Percentiles rank a stretch among this genome's conserved stretches.
These are phyloP conservation scores for Ochlodes sylvanus DNA, from an alignment of 2,888 invertebrate genomes.

Conservation along the genomic window DNA sequence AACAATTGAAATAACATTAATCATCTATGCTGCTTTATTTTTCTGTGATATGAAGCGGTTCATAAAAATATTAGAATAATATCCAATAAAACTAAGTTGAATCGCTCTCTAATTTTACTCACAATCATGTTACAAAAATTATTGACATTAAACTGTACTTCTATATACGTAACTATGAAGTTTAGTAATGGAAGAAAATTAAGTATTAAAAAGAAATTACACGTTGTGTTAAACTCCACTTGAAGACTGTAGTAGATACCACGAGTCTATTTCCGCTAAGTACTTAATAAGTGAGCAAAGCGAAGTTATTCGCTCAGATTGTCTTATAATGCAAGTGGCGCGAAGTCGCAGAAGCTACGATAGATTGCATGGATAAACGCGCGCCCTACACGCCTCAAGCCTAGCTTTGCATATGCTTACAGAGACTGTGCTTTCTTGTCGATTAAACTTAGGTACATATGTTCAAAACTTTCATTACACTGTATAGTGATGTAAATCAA, in stretches of 20 bases:
- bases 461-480: slow-evolving; percentile 3
- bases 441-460: not conserved
- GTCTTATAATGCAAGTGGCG: slow-evolving; percentile 51
- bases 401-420: slow-evolving; percentile 53
- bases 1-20: slow-evolving; percentile 4
- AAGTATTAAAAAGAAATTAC: not conserved
- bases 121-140: not conserved
- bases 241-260: too few relatives aligned
- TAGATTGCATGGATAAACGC: slow-evolving; percentile 67
- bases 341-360: slow-evolving; percentile 58
- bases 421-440: slow-evolving; percentile 14
- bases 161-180: too few relatives aligned
- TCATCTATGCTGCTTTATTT: not conserved
- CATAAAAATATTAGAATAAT: slow-evolving; percentile 3
- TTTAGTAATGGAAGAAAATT: too few relatives aligned
- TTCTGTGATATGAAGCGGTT: not conserved
- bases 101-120: not conserved
- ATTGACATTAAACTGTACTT: not conserved
- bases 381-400: slow-evolving; percentile 56
- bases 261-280: not conserved
- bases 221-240: too few relatives aligned
- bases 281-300: slow-evolving; percentile 28
- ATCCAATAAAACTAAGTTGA: not conserved
- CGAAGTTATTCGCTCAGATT: slow-evolving; percentile 71
- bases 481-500: not conserved